Evolutionary conservation across 2,888 invertebrate genomes (phyloP), one percentile per base, ranked within the genome.

Genomic region (Listrodromus nycthemerus): DNA sequence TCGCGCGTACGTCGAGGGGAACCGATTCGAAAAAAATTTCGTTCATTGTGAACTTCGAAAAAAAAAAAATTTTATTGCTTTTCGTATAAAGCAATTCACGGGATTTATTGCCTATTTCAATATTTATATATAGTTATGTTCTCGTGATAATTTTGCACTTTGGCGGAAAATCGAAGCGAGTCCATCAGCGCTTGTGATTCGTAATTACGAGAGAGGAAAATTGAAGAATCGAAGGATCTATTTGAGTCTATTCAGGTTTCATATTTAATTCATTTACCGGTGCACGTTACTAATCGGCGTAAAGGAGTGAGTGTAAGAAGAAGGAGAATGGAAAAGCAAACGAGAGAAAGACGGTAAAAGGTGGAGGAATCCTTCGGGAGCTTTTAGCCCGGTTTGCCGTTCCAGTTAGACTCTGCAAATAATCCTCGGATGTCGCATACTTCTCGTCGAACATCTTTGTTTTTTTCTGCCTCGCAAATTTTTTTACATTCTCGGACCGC

Each of bases 401-500:
- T 63, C 13, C 70, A 63, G 45, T 71, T 65, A 65, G 27, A 66
- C 19, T 41, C 41, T 41, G 41, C 21, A 65, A 71, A 79, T 79
- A 71, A 79, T 79, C 70, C 78, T 79, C 65, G 41, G 71, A 30
- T 27, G 27, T 27, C 41, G 52, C 52, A 65, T 41, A 79, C 70
- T 37, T 65, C 50, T 27, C 13, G 27, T 8, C 65, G 27, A 24
- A 55, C n/a, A 58, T 19, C 5, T 13, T 61, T 30, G 33, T 71
- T 16, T 16, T 66, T 52, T 37, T n/a, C 27, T n/a, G n/a, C 50
- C 65, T 16, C 52, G 37, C 65, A 52, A 41, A 71, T 27, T 79
- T 55, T 50, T 55, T 55, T 55, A 55, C n/a, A 55, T 55, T 24
- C 19, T 30, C 30, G 30, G 27, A n/a, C 27, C 41, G 55, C 41